phyloP scores from a whole-genome alignment of 1,140 invertebrate genomes.

The Anoplolepis gracilipes region DNA sequence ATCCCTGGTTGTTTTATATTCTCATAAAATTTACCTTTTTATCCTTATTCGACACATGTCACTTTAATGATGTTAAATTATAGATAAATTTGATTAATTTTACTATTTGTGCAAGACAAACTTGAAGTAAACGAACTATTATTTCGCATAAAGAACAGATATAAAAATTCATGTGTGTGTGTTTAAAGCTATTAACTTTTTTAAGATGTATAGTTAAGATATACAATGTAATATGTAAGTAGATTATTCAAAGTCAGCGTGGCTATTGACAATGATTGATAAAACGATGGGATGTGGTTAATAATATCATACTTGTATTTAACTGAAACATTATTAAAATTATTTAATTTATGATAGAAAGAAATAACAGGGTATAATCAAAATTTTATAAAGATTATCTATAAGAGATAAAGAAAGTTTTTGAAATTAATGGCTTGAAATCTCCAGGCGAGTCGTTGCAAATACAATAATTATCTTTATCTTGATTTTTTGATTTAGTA shows the following conservation, averaged over 20 bases:
- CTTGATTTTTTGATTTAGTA: neutral
- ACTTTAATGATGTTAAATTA: conserved; percentile 19
- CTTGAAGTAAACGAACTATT: neutral
- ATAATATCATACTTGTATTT: conserved; percentile 2
- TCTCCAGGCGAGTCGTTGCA: neutral
- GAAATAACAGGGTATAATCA: conserved; percentile 4
- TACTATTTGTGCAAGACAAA: conserved; percentile 10
- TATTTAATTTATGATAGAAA: conserved; percentile 20
- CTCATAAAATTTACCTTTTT: neutral
- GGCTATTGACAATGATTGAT: conserved; percentile 38
- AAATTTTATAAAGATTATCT: conserved; percentile 32
- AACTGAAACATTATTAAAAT: neutral
- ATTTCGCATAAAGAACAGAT: conserved; percentile 23
- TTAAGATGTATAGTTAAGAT: conserved; percentile 30
- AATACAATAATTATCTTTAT: conserved; percentile 40
- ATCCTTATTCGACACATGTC: neutral
- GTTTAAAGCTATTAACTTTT: neutral
- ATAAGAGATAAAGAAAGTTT: neutral
- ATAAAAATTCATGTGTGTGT: neutral
- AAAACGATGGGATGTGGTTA: neutral
- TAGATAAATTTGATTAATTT: neutral
- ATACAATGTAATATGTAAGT: neutral
- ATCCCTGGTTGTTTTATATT: too few relatives aligned
- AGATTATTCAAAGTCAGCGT: conserved; percentile 21
- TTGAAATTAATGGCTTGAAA: neutral